A percentile compares a stretch with the other conserved stretches of the same genome.
phyloP scores from a whole-genome alignment of 2,113 vertebrate species.

The Pangasianodon hypophthalmus region DNA sequence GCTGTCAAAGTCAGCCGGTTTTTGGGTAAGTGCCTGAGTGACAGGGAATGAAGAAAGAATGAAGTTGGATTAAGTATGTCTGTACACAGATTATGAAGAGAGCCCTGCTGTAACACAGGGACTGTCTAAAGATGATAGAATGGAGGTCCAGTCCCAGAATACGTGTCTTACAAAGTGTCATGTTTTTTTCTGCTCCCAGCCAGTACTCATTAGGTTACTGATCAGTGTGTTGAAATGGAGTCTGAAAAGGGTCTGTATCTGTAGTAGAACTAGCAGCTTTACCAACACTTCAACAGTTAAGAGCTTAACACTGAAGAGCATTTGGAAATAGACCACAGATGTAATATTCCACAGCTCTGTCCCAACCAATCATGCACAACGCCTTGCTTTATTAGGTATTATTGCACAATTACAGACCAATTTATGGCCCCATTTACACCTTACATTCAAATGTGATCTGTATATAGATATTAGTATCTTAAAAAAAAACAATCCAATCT shows the following conservation, averaged over 20 bases:
- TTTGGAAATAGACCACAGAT: not conserved
- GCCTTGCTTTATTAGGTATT: not conserved
- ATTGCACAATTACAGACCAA: not conserved
- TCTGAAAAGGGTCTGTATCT: not conserved
- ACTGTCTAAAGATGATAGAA: not conserved
- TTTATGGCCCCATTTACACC: not conserved
- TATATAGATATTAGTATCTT: not conserved
- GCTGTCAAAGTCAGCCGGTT: constrained; percentile 90
- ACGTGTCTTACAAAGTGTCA: not conserved
- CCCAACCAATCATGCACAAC: not conserved
- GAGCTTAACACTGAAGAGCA: not conserved
- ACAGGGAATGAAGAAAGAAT: not conserved
- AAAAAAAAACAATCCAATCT: not conserved
- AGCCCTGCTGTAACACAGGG: not conserved
- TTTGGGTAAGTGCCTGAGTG: constrained; percentile 76
- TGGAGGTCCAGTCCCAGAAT: not conserved
- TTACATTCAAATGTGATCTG: not conserved
- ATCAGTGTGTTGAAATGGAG: not conserved
- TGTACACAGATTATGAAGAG: not conserved
- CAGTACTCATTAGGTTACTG: not conserved
- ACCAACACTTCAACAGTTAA: not conserved
- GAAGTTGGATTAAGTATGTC: not conserved
- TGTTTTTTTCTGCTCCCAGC: not conserved
- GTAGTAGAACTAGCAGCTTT: not conserved
- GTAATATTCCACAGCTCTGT: not conserved